Base-by-base conservation (phyloP, 30 jellyfish, hydroid and myxozoan species). In the Pseudorhiza aurosa region DNA sequence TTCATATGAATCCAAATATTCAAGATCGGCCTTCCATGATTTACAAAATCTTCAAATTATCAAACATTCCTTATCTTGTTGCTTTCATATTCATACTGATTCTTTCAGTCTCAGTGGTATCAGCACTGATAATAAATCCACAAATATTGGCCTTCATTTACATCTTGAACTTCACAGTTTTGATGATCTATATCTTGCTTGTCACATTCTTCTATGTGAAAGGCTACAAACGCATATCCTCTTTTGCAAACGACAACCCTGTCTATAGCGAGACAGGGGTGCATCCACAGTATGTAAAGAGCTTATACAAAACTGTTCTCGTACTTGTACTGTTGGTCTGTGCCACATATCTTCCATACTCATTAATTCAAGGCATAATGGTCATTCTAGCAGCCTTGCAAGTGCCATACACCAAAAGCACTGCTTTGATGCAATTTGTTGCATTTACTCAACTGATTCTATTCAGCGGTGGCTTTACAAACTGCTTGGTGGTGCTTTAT, bases 1-100 rank as follows among this genome's bases (percentile, higher is more conserved):
- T 28, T 2, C 76, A 63, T 57, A 63, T 63, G 76, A 63, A 63
- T 29, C 76, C 76, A 30, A 31, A 63, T 26, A 10, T 63, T 3
- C 57, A 63, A 31, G n/a, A 63, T 57, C 56, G 32, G 36, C 35
- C 67, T 57, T 28, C 76, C 28, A 29, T 8, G 18, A 17, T 63
- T 30, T 18, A 11, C 28, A 29, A 1, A 63, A 0, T 63, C 17
- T 63, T 63, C 28, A 40, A 63, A 9, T 8, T 18, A 7, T 40
- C 76, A 12, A 30, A 63, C 45, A 63, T 63, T 31, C 31, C 11
- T 31, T 63, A 30, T 31, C 22, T 63, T 29, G 76, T 63, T 30
- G 33, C 26, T 0, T 6, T 29, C 12, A 30, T 63, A 9, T 2
- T 19, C 26, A 12, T 29, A 2, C 6, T 63, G 7, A 31, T 17